These are phyloP conservation scores for Cancer borealis DNA, from an alignment of 2,888 invertebrate genomes.

Conservation along the genomic window DNA sequence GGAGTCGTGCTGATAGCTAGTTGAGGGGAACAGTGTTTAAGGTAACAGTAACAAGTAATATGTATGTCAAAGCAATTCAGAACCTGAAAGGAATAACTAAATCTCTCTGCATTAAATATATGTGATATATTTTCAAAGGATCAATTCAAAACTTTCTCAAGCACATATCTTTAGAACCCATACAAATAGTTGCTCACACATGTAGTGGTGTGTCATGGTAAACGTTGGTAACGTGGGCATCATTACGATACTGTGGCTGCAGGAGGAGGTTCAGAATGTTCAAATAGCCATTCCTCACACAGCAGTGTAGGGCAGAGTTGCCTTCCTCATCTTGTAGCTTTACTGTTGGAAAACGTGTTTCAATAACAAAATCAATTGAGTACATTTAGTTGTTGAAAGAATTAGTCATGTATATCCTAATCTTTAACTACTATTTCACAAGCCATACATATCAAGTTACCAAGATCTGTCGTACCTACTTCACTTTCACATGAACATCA, in stretches of 20 bases:
- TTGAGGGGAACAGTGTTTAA: not conserved
- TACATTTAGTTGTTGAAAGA: not conserved
- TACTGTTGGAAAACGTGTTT: conserved; percentile 78
- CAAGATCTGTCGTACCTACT: too few species aligned
- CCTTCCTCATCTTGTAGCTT: conserved; percentile 81
- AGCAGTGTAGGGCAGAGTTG: conserved; percentile 81
- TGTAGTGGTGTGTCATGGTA: conserved; percentile 82
- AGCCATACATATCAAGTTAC: too few species aligned
- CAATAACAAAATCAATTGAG: not conserved
- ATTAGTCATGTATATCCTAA: not conserved
- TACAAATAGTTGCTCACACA: conserved; percentile 78
- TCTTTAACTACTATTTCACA: too few species aligned
- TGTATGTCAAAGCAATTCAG: too few species aligned
- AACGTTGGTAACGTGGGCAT: conserved; percentile 80
- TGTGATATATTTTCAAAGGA: not conserved
- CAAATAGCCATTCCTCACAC: conserved; percentile 80
- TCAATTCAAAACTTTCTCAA: not conserved
- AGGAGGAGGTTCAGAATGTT: conserved; percentile 80
- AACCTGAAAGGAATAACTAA: too few species aligned
- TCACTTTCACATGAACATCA: too few species aligned
- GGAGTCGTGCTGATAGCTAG: not conserved
- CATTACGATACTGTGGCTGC: conserved; percentile 79
- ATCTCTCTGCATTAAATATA: not conserved
- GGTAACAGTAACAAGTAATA: too few species aligned
- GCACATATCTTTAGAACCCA: conserved; percentile 33